Evolutionary conservation across 2,113 vertebrate species (phyloP), one percentile per base, ranked within the genome.

Genomic region (Phaethon lepturus): DNA sequence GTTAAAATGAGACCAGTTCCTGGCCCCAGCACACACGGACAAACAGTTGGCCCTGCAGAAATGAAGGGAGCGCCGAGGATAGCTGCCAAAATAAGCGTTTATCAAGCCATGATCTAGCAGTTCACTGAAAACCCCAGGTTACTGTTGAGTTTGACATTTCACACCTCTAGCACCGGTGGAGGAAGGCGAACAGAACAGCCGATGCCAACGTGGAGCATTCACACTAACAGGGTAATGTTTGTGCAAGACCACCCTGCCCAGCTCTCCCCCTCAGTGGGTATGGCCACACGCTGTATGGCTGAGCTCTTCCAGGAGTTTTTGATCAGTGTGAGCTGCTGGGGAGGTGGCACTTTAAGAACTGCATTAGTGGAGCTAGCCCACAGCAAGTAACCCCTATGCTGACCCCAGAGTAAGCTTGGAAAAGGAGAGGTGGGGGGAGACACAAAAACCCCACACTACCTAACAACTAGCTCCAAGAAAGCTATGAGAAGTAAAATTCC

Each of bases 221-320:
- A 10, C 29, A 22, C 14, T 35, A 25, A 17, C 4, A 25, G 19
- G 13, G 59, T 10, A 38, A 3, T 2, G 25, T 8, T 22, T 8
- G 17, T 24, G 29, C 17, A 47, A 60, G 29, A 19, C 56, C 47
- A 47, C 2, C 22, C 14, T 62, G 42, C 20, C 6, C 16, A 44
- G 67, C 47, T 76, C 14, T 64, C 4, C 3, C 11, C 11, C 25
- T 47, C 38, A 2, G 23, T 5, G 33, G 26, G 6, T 16, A 44
- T 2, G 31, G 26, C 38, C 15, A 3, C 1, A 5, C 0, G 3
- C 33, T 15, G 4, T 6, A 15, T 3, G 17, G 31, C 28, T 64
- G 44, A n/a, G 6, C 13, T 14, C 29, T 35, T 75, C 47, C 76
- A 42, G 56, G 52, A 71, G 25, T 13, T 47, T 25, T 53, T 40